Percentiles rank a stretch among this genome's conserved stretches.
phyloP scores from a whole-genome alignment of 2,888 invertebrate genomes.

The Yponomeuta evonymella region DNA sequence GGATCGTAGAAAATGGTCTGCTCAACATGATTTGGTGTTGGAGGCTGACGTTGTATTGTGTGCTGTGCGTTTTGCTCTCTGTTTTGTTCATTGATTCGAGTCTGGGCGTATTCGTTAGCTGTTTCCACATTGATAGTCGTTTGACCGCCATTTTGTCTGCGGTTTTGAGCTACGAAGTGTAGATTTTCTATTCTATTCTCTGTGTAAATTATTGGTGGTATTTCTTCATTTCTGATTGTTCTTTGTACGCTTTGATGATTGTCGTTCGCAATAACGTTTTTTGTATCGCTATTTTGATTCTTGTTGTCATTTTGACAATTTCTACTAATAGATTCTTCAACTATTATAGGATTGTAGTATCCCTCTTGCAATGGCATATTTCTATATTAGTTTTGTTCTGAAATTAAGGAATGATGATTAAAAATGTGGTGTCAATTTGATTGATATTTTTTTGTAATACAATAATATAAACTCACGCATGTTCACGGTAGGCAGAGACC shows the following conservation, averaged over 20 bases:
- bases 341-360: background rate
- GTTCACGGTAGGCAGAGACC: too few relatives aligned
- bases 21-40: background rate
- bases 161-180: too few relatives aligned
- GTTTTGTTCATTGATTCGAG: background rate
- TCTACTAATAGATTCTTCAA: background rate
- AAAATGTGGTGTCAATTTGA: too few relatives aligned
- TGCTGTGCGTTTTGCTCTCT: background rate
- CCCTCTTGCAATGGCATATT: background rate
- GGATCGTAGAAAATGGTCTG: constrained; percentile 51
- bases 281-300: background rate
- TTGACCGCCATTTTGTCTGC: too few relatives aligned
- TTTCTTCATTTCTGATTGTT: constrained; percentile 2
- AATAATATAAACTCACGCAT: too few relatives aligned
- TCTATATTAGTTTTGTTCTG: background rate
- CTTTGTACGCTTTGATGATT: background rate
- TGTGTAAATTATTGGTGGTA: constrained; percentile 8
- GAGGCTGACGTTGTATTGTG: background rate
- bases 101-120: too few relatives aligned
- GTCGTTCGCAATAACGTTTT: background rate
- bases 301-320: too few relatives aligned
- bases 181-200: background rate
- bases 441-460: too few relatives aligned
- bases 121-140: too few relatives aligned
- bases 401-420: background rate